A percentile compares a stretch with the other conserved stretches of the same genome.
phyloP scores from a whole-genome alignment of 2,797 vertebrate genomes.

The Bradypus variegatus region DNA sequence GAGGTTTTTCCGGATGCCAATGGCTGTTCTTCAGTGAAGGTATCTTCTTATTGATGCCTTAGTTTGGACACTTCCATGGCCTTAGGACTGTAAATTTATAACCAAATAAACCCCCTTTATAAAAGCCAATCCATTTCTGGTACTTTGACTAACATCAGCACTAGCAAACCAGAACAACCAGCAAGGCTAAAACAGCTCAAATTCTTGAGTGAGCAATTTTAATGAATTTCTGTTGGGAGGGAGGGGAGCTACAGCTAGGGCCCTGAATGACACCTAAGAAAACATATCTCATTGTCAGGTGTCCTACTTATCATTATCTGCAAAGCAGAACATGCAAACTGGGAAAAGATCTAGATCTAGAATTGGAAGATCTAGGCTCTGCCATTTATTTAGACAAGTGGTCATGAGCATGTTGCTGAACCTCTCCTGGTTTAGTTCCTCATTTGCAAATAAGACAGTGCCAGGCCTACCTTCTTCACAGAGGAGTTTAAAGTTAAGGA shows the following conservation, averaged over 20 bases:
- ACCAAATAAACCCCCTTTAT: no score
- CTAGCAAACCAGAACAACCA: no score
- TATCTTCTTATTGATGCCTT: no score
- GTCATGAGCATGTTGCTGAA: neutral
- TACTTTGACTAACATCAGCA: no score
- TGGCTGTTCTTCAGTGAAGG: no score
- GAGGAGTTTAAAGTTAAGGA: neutral
- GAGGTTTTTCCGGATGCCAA: no score
- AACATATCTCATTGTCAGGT: neutral
- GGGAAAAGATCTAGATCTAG: neutral
- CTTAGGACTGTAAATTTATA: no score
- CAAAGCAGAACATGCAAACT: neutral
- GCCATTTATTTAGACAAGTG: neutral
- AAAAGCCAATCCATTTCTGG: no score
- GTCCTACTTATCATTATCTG: neutral
- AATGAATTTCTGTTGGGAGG: neutral
- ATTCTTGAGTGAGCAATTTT: neutral
- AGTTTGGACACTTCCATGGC: no score
- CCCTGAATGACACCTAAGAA: neutral
- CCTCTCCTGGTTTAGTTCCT: neutral
- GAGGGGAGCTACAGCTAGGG: neutral
- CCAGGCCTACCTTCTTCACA: neutral
- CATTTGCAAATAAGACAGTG: neutral
- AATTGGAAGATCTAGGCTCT: neutral
- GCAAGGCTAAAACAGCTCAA: neutral